Base-by-base conservation (phyloP, 1,140 invertebrate species). In the Alviniconcha marisindica region DNA sequence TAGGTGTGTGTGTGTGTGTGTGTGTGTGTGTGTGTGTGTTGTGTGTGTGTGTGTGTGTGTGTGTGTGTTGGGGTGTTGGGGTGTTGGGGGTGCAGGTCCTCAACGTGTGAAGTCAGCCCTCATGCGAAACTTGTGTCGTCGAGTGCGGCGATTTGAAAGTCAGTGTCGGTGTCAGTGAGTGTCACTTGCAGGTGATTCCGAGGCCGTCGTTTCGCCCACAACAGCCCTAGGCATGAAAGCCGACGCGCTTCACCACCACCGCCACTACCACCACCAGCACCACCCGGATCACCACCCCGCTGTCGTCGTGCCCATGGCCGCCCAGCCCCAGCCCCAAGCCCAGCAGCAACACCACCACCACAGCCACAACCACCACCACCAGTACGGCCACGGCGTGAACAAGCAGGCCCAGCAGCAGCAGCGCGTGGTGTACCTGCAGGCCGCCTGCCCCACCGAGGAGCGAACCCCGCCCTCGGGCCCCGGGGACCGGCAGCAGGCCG, bases 211-310 rank as follows among this genome's bases (percentile, higher is more conserved):
- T n/a, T n/a, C n/a, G n/a, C n/a, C n/a, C n/a, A n/a, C n/a, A n/a
- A n/a, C n/a, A 15, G 36, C n/a, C 33, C 21, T 31, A 42, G 78
- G n/a, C 60, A 80, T 80, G 78, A 80, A 80, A 80, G 78, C 78
- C n/a, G 78, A 80, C 36, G 33, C 78, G 36, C 78, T 80, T 15
- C 78, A 66, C 60, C 78, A 66, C 78, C 60, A 40, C 5, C 44
- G 24, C 31, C 44, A 2, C 28, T 48, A 15, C 14, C 78, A 80
- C 14, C 40, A 80, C 60, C 78, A 66, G 31, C 40, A 66, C 56
- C 51, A 36, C 5, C 51, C 36, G 18, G 18, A 24, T 15, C 74
- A 40, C 24, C 44, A n/a, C 5, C 44, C 36, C 51, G 28, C 15
- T 21, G 0, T 33, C 24, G 69, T 40, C 24, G 1, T 31, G 21